phyloP scores from a whole-genome alignment of 2,888 invertebrate genomes.

The Rhamphomyia laevipes region DNA sequence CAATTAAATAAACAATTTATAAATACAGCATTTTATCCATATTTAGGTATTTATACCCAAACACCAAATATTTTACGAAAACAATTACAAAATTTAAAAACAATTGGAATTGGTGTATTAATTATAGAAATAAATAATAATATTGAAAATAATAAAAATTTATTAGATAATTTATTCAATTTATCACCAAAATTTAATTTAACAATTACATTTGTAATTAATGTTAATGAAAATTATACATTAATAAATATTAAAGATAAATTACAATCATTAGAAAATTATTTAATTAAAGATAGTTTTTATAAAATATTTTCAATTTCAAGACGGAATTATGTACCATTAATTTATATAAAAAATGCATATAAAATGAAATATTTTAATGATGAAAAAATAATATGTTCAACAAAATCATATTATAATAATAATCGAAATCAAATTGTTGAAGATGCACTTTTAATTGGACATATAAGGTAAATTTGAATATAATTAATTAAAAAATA shows the following conservation, averaged over 20 bases:
- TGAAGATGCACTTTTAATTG: conserved; percentile 48
- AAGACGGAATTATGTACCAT: conserved; percentile 36
- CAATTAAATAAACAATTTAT: conserved; percentile 19
- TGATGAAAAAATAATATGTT: conserved; percentile 39
- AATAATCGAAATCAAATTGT: conserved; percentile 22
- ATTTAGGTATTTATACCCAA: conserved; percentile 30
- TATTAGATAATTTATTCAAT: conserved; percentile 37
- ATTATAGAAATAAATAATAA: conserved; percentile 42
- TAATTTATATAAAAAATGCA: conserved; percentile 54
- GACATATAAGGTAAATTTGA: conserved; percentile 33
- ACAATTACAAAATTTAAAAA: conserved; percentile 48
- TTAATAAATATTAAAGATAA: conserved; percentile 39
- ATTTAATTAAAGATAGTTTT: conserved; percentile 24
- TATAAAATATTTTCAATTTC: conserved; percentile 31
- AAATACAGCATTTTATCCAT: conserved; percentile 35
- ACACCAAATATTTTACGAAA: conserved; percentile 37
- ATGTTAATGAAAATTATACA: conserved; percentile 44
- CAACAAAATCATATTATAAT: conserved; percentile 29
- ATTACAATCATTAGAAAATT: conserved; percentile 25
- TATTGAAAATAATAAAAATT: conserved; percentile 19
- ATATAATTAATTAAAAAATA: no score
- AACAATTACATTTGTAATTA: conserved; percentile 47
- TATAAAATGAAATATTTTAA: conserved; percentile 40
- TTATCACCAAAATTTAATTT: conserved; percentile 39
- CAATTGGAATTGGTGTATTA: conserved; percentile 47